These are phyloP conservation scores for Ammospiza nelsoni DNA, from an alignment of 2,113 vertebrate genomes.

Conservation along the genomic window DNA sequence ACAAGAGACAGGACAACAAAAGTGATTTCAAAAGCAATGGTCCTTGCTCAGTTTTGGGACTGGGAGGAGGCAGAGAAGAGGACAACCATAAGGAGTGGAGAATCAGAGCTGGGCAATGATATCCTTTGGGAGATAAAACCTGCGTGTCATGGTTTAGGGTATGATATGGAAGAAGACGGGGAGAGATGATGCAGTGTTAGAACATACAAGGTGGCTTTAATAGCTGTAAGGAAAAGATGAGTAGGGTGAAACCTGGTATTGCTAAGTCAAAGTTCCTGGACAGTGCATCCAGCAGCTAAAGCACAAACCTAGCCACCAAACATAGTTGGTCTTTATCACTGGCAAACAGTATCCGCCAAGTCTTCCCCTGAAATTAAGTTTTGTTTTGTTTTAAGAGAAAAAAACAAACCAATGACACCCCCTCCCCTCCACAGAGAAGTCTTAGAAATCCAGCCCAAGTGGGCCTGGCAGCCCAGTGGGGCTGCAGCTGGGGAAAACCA, in stretches of 20 bases:
- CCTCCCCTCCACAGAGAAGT: not conserved
- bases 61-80: not conserved
- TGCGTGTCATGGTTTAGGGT: not conserved
- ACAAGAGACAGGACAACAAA: not conserved
- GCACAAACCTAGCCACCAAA: slow-evolving; percentile 35
- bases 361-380: slow-evolving; percentile 48
- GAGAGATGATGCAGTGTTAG: slow-evolving; percentile 11
- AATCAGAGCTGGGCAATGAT: not conserved
- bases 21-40: not conserved
- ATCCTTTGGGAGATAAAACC: not conserved
- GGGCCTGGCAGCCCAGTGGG: not conserved
- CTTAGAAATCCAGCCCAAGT: slow-evolving; percentile 9
- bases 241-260: slow-evolving; percentile 47
- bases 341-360: slow-evolving; percentile 46
- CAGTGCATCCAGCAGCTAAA: slow-evolving; percentile 38
- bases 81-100: not conserved
- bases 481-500: not conserved
- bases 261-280: slow-evolving; percentile 34
- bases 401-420: not conserved
- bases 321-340: slow-evolving; percentile 22
- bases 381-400: slow-evolving; percentile 1
- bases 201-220: slow-evolving; percentile 36
- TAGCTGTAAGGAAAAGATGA: slow-evolving; percentile 23
- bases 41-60: not conserved
- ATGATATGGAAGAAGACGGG: not conserved